Percentiles rank a stretch among this genome's conserved stretches.
phyloP scores from a whole-genome alignment of 2,888 invertebrate genomes.

The Gryllus longicercus region DNA sequence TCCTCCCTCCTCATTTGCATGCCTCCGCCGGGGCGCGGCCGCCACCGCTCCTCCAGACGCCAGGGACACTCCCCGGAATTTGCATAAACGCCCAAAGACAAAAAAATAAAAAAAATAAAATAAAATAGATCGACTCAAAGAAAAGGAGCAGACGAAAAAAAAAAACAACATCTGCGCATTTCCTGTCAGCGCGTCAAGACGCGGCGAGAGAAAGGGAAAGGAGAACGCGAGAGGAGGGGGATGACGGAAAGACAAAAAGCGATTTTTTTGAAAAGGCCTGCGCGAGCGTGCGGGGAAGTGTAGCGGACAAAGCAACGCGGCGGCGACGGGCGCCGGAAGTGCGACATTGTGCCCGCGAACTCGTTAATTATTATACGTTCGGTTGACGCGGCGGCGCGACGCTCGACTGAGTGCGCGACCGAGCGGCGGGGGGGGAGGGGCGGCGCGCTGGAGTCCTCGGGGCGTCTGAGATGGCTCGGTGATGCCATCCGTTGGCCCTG shows the following conservation, averaged over 20 bases:
- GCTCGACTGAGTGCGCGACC: neutral
- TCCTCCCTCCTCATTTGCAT: neutral
- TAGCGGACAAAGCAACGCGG: neutral
- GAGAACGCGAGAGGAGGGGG: neutral
- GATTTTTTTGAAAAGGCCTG: neutral
- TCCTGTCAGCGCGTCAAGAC: neutral
- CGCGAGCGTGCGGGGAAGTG: neutral
- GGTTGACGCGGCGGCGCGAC: neutral
- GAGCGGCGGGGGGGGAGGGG: neutral
- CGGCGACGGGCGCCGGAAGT: neutral
- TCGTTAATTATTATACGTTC: neutral
- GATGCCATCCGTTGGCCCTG: too few species aligned
- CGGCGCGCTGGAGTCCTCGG: neutral
- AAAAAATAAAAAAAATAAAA: neutral
- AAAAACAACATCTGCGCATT: conserved; percentile 1
- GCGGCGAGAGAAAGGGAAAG: neutral
- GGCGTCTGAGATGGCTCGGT: too few species aligned
- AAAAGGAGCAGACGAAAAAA: neutral
- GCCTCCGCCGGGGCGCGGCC: neutral
- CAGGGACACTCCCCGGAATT: conserved; percentile 5
- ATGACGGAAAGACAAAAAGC: neutral
- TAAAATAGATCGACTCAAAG: neutral
- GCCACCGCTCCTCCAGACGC: neutral
- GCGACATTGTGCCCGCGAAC: neutral
- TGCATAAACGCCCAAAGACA: conserved; percentile 17